Conservation (phyloP, 2,113 vertebrate species). For the Pithys albifrons region DNA sequence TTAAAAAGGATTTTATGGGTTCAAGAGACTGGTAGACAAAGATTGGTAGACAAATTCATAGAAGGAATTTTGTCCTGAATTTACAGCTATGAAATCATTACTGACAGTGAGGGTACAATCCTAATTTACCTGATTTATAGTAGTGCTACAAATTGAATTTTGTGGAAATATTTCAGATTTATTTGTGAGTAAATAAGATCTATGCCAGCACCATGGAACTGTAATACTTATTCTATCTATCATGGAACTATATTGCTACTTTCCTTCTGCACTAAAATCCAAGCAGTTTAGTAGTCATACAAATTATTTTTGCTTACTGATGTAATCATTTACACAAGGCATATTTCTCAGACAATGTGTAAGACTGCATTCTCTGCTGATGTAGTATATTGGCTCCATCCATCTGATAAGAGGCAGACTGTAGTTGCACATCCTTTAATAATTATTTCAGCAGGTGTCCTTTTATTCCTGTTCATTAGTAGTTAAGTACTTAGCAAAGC, state of each 20-base stretch:
- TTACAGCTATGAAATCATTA: neutral
- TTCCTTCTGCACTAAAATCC: neutral
- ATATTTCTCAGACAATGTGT: neutral
- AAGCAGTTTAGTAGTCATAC: neutral
- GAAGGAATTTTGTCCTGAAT: neutral
- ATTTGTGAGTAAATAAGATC: neutral
- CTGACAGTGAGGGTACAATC: neutral
- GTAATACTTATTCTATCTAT: neutral
- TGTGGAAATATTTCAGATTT: neutral
- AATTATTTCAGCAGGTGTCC: constrained; percentile 43
- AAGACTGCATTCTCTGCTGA: neutral
- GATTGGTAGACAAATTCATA: neutral
- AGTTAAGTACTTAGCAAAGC: neutral
- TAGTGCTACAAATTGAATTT: neutral
- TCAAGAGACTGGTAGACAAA: neutral
- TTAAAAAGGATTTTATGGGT: neutral
- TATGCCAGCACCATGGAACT: neutral
- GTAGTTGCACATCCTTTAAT: neutral
- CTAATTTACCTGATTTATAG: neutral
- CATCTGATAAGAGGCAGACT: constrained; percentile 2
- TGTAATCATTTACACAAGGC: neutral
- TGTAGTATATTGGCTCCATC: neutral
- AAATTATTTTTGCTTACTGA: neutral
- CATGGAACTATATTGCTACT: neutral
- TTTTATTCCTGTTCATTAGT: constrained; percentile 39